Conservation (phyloP, 2,888 invertebrate genomes). For the Zeuzera pyrina region DNA sequence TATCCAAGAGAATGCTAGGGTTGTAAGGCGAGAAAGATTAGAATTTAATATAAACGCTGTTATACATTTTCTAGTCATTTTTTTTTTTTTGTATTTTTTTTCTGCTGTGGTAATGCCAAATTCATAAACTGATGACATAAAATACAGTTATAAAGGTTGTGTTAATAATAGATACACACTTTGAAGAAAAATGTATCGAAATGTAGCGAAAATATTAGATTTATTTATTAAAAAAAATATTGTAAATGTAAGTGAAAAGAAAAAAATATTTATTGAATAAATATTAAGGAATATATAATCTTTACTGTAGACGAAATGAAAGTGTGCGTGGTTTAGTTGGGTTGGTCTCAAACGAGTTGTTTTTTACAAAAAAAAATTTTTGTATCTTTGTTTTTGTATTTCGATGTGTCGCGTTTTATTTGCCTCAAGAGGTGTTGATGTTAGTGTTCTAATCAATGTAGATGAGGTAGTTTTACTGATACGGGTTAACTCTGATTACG, state of each 20-base stretch:
- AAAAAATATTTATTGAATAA: constrained; percentile 69
- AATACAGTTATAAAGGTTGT: too few relatives aligned
- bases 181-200: constrained; percentile 24
- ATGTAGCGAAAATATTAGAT: constrained; percentile 57
- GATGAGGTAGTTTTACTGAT: too few relatives aligned
- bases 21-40: constrained; percentile 12
- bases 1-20: background rate
- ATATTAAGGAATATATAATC: constrained; percentile 54
- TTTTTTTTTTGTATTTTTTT: constrained; percentile 26
- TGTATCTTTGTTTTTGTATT: too few relatives aligned
- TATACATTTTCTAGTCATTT: constrained; percentile 30
- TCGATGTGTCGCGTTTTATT: too few relatives aligned
- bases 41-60: background rate
- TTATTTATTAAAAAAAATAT: constrained; percentile 57
- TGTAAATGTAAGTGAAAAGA: constrained; percentile 59
- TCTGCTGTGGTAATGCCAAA: constrained; percentile 54
- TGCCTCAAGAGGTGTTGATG: too few relatives aligned
- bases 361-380: too few relatives aligned
- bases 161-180: background rate
- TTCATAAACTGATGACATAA: constrained; percentile 19
- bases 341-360: too few relatives aligned
- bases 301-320: constrained; percentile 49
- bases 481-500: too few relatives aligned
- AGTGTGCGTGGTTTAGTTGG: too few relatives aligned
- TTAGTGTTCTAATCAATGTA: too few relatives aligned